Percentiles rank a stretch among this genome's conserved stretches.
These are phyloP conservation scores for Atlantisia rogersi DNA, from an alignment of 2,113 vertebrate genomes.

Conservation along the genomic window DNA sequence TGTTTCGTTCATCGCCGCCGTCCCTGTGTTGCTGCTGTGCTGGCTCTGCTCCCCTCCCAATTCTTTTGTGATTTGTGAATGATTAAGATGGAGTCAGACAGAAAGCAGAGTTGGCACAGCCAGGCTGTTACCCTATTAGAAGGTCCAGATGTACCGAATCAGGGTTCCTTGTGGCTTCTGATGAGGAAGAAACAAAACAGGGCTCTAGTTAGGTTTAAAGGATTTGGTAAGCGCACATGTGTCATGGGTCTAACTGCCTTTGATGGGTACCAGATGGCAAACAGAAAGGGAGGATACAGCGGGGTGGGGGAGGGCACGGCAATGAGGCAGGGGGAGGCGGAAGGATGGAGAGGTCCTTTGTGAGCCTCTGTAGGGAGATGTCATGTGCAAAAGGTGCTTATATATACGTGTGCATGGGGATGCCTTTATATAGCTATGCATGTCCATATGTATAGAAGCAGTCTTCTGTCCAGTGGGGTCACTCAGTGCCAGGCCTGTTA, in stretches of 20 bases:
- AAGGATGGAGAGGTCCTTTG: not conserved
- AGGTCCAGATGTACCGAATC: constrained; percentile 62
- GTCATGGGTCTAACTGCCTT: constrained; percentile 55
- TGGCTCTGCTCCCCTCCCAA: constrained; percentile 16
- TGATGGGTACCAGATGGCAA: constrained; percentile 67
- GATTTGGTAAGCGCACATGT: constrained; percentile 51
- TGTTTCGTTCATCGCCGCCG: not conserved
- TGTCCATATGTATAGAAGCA: not conserved
- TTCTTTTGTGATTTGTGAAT: constrained; percentile 52
- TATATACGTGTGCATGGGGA: rapidly evolving
- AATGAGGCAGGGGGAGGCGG: not conserved
- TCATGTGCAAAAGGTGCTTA: not conserved
- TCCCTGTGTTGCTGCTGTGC: not conserved
- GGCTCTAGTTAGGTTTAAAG: constrained; percentile 58
- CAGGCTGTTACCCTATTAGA: constrained; percentile 61
- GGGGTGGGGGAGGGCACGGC: not conserved
- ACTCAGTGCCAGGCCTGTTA: not conserved
- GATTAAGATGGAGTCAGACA: constrained; percentile 61
- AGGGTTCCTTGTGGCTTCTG: constrained; percentile 56
- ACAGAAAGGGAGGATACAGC: constrained; percentile 17
- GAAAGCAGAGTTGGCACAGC: constrained; percentile 55
- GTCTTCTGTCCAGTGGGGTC: not conserved
- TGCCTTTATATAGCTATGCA: not conserved
- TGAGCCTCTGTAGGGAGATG: not conserved
- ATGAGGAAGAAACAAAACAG: constrained; percentile 66